Percentiles rank a stretch among this genome's conserved stretches.
Conservation (phyloP, 2,113 vertebrate genomes). For the Corvus cornix region DNA sequence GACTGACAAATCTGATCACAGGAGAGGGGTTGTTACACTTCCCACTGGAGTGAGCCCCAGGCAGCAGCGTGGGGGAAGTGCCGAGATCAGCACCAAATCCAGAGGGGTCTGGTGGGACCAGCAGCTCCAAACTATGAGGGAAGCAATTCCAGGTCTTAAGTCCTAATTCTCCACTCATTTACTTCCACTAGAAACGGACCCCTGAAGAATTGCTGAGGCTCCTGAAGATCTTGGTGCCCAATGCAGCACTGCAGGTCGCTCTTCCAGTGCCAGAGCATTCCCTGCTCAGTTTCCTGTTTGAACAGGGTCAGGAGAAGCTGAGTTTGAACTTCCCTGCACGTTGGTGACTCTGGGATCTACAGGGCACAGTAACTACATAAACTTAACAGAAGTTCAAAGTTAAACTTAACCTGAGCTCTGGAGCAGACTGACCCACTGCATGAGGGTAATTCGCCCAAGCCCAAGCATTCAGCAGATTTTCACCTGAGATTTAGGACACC, state of each 20-base stretch:
- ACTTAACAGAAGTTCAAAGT: background rate
- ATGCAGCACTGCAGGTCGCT: accelerated
- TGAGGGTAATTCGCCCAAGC: accelerated
- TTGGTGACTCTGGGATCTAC: background rate
- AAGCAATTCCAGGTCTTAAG: background rate
- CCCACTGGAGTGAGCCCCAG: accelerated
- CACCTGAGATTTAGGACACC: constrained; percentile 29
- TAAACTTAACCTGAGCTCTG: background rate
- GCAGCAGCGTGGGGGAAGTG: background rate
- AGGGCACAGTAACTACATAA: background rate
- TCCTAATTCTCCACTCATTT: background rate
- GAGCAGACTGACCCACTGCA: background rate
- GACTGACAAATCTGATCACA: background rate
- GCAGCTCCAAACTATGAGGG: background rate
- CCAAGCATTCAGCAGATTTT: background rate
- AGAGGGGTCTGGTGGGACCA: background rate
- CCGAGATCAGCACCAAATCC: background rate
- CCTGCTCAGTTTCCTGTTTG: background rate
- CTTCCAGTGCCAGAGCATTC: background rate
- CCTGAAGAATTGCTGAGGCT: background rate
- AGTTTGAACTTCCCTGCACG: background rate
- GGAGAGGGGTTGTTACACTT: background rate
- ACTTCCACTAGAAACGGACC: background rate
- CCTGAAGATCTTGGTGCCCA: background rate
- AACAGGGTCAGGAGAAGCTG: background rate